Percentiles rank a stretch among this genome's conserved stretches.
These are phyloP conservation scores for Pomacea maculata DNA, from an alignment of 1,140 invertebrate species.

Conservation along the genomic window DNA sequence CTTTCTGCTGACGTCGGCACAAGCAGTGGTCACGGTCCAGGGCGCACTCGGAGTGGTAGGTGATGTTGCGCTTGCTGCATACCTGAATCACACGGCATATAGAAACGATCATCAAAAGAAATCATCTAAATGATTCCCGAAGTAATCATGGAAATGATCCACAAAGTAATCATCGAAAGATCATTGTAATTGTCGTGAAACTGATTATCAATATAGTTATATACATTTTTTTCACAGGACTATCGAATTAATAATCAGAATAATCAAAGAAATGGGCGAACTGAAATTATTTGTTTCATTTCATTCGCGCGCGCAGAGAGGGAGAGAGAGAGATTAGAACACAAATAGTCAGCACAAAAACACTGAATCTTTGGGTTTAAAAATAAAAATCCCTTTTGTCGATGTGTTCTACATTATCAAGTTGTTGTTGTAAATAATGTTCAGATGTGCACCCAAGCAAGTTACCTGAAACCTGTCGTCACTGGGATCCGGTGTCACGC, in stretches of 20 bases:
- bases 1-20: conserved; percentile 28
- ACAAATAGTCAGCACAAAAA: no score
- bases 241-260: no score
- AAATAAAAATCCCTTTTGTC: not conserved
- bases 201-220: no score
- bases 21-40: conserved; percentile 47
- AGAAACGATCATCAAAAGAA: not conserved
- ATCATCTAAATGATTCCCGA: not conserved
- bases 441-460: not conserved
- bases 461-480: conserved; percentile 24
- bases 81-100: conserved; percentile 31
- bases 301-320: not conserved
- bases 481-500: conserved; percentile 8
- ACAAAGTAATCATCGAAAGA: not conserved
- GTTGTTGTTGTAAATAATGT: not conserved
- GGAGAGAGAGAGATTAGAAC: not conserved
- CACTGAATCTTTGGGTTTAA: no score
- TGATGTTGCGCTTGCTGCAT: conserved; percentile 47
- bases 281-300: no score
- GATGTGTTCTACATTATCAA: not conserved
- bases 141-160: not conserved
- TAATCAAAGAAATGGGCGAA: no score
- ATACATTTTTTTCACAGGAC: no score
- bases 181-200: no score
- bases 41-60: conserved; percentile 42